Percentiles rank a stretch among this genome's conserved stretches.
These are phyloP conservation scores for Gymnocephalus cernua DNA, from an alignment of 2,113 vertebrate genomes.

Conservation along the genomic window DNA sequence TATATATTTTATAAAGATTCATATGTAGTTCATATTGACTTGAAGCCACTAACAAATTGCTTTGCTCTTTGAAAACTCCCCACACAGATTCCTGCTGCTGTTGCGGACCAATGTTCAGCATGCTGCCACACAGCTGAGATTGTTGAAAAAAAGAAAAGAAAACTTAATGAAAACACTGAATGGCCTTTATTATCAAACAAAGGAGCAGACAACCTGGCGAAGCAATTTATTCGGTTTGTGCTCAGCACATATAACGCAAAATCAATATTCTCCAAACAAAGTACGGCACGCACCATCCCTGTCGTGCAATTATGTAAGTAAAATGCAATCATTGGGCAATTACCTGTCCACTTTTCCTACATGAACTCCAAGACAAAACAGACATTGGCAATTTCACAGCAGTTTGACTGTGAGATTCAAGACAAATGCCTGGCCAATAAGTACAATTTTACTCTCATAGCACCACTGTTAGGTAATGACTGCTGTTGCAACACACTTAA, in stretches of 20 bases:
- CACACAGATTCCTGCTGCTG: background rate
- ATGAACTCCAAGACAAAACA: conserved; percentile 29
- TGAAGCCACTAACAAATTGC: background rate
- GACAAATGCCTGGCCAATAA: background rate
- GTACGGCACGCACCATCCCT: conserved; percentile 9
- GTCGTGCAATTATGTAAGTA: conserved; percentile 51
- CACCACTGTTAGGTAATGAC: background rate
- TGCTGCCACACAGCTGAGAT: conserved; percentile 5
- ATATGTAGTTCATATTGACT: background rate
- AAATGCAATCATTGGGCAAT: conserved; percentile 48
- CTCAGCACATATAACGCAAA: conserved; percentile 44
- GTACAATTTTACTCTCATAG: background rate
- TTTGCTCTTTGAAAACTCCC: background rate
- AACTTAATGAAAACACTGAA: conserved; percentile 42
- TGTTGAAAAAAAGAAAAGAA: conserved; percentile 20
- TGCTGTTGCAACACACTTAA: background rate
- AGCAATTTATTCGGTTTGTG: conserved; percentile 49
- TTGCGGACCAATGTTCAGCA: conserved; percentile 19
- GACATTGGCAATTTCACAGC: background rate
- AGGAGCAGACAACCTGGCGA: conserved; percentile 26
- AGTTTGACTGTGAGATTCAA: conserved; percentile 10
- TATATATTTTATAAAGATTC: background rate
- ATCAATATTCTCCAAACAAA: conserved; percentile 50
- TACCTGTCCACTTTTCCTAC: conserved; percentile 28
- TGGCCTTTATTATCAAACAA: conserved; percentile 40